Evolutionary conservation across 2,888 invertebrate species (phyloP).

Genomic region (Itoplectis maculator): DNA sequence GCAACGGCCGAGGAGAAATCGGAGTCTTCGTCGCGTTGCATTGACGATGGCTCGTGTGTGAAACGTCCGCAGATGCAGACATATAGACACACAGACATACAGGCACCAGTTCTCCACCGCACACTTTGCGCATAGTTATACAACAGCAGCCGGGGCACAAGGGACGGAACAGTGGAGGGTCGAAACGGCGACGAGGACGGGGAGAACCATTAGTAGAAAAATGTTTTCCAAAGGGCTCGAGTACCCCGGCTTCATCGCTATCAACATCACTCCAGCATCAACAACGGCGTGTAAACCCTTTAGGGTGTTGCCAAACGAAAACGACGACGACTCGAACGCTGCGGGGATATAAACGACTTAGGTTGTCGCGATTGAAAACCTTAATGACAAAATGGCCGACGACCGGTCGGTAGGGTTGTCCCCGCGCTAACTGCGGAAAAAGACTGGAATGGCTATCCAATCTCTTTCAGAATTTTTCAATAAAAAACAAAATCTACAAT

Average conservation of each 20-base stretch:
- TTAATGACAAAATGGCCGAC: conserved; percentile 81
- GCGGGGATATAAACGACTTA: conserved; percentile 77
- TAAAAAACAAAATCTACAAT: too few relatives aligned
- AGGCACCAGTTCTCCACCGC: conserved; percentile 9
- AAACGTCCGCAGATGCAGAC: too few relatives aligned
- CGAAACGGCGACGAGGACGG: conserved; percentile 71
- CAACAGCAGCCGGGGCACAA: conserved; percentile 33
- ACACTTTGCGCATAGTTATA: conserved; percentile 13
- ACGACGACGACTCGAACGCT: conserved; percentile 19
- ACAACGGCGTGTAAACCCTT: conserved; percentile 74
- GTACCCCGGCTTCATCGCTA: conserved; percentile 70
- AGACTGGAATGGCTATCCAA: conserved; percentile 13
- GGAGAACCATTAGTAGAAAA: conserved; percentile 84
- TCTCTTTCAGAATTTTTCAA: too few relatives aligned
- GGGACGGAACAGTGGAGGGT: conserved; percentile 65
- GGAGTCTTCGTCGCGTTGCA: conserved; percentile 7
- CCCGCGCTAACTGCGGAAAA: not conserved
- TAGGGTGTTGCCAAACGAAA: conserved; percentile 68
- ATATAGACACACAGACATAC: conserved; percentile 2
- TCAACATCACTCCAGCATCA: conserved; percentile 50
- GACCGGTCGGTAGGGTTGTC: not conserved
- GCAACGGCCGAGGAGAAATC: conserved; percentile 41
- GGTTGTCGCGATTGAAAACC: conserved; percentile 76
- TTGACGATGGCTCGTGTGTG: not conserved
- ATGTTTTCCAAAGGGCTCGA: conserved; percentile 82